These are phyloP conservation scores for Tipula unca DNA, from an alignment of 2,888 invertebrate species.

Conservation along the genomic window DNA sequence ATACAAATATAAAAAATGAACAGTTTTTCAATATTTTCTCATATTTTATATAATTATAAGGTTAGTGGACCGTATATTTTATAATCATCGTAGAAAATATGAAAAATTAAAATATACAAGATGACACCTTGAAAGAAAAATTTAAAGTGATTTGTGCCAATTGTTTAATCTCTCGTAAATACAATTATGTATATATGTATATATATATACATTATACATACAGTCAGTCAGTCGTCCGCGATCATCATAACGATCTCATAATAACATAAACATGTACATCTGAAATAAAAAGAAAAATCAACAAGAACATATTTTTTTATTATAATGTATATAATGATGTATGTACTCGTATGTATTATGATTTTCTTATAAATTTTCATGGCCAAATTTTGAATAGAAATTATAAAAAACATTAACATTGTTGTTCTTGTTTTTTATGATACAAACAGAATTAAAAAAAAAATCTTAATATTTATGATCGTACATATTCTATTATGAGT, in stretches of 20 bases:
- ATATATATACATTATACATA: too few species aligned
- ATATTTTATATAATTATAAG: background rate
- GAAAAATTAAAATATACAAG: too few species aligned
- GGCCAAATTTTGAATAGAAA: background rate
- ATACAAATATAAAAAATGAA: background rate
- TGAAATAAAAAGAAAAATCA: background rate
- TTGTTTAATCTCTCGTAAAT: background rate
- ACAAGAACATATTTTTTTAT: background rate
- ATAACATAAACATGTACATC: background rate
- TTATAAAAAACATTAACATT: background rate
- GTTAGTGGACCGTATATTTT: background rate
- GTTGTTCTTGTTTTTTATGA: background rate
- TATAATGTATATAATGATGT: background rate
- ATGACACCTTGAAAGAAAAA: background rate
- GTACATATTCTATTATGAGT: background rate
- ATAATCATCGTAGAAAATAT: background rate
- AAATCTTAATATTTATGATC: background rate
- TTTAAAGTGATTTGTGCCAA: background rate
- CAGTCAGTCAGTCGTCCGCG: background rate
- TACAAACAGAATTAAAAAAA: background rate
- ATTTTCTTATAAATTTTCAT: slow-evolving; percentile 1
- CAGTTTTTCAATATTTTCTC: too few species aligned
- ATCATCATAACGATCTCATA: background rate
- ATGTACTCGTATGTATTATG: too few species aligned
- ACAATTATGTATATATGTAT: background rate